Evolutionary conservation across 2,888 invertebrate species (phyloP).

Genomic region (Meliscaeva auricollis): DNA sequence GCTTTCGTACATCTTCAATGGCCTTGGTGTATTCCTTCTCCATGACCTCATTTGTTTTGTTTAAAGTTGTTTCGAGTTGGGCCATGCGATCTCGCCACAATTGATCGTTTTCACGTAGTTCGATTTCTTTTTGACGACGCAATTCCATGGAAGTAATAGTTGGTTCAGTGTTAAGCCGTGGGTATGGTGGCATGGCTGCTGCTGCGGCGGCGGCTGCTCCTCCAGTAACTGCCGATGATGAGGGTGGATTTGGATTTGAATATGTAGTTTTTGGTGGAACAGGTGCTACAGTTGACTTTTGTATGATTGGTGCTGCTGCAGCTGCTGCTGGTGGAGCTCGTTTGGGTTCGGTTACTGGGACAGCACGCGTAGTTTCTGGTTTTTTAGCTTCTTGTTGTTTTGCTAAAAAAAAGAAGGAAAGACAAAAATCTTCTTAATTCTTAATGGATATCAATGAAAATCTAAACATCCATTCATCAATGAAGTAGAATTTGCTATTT

Average conservation of each 20-base stretch:
- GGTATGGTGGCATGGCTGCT: conserved; percentile 68
- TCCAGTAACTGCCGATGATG: conserved; percentile 59
- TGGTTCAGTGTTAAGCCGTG: conserved; percentile 65
- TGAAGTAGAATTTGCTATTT: too few relatives aligned
- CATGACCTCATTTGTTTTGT: conserved; percentile 86
- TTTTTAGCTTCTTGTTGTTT: conserved; percentile 52
- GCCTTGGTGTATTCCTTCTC: conserved; percentile 86
- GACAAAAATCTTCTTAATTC: too few relatives aligned
- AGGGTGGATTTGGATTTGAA: conserved; percentile 64
- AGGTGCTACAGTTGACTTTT: conserved; percentile 1
- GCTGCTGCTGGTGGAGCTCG: conserved; percentile 55
- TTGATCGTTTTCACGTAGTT: conserved; percentile 86
- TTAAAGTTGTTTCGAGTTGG: conserved; percentile 85
- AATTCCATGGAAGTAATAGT: conserved; percentile 82
- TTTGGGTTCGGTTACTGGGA: conserved; percentile 52
- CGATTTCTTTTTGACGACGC: conserved; percentile 86
- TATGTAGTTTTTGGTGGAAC: conserved; percentile 53
- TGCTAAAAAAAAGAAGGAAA: conserved; percentile 1
- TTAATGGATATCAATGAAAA: too few relatives aligned
- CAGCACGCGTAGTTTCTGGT: conserved; percentile 67
- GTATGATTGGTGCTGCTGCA: conserved; percentile 52
- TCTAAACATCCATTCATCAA: too few relatives aligned
- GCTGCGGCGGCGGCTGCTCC: background rate
- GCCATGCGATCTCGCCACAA: conserved; percentile 87
- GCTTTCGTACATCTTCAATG: conserved; percentile 83